Evolutionary conservation across 2,797 vertebrate genomes (phyloP), one percentile per base, ranked within the genome.

Genomic region (Falco berigora): DNA sequence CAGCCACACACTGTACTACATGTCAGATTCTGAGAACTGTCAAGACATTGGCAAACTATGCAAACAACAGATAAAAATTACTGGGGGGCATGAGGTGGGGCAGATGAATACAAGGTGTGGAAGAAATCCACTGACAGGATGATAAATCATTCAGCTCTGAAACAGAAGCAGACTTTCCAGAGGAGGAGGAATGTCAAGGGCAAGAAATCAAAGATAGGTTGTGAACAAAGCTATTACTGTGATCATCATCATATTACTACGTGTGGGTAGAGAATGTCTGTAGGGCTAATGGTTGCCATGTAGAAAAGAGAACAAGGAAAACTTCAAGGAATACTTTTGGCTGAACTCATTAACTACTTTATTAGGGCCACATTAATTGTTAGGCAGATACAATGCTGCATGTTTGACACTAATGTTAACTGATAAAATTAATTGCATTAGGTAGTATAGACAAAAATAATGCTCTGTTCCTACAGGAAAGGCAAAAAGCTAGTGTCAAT

Each of bases 181-280:
- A 93, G 73, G 25, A 88, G 6, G 21, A 93, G 58, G 61, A 94
- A 74, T 87, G 86, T 95, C 90, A 95, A 94, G 93, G 75, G 71
- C 80, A 80, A 93, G 71, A 89, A 94, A 87, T 82, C 78, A 96
- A 93, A 95, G 74, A 71, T 17, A 73, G 74, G 12, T 77, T 94
- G 64, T 66, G 81, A 91, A 88, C 74, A 90, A 92, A 83, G 61
- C 44, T 86, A 49, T 81, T 92, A 75, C 44, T 82, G 40, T 56
- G 55, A 79, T 92, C 86, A 88, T 95, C 86, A 77, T 91, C 74
- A 53, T 92, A 86, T 92, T 96, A 81, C 82, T 72, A 25, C 0
- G 0, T 38, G 82, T 85, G 63, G 90, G 73, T 59, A 90, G 66
- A 84, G 44, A 56, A 84, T 64, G 23, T 79, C 73, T 90, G 69